Evolutionary conservation across 2,113 vertebrate species (phyloP).

Genomic region (Zingel zingel): DNA sequence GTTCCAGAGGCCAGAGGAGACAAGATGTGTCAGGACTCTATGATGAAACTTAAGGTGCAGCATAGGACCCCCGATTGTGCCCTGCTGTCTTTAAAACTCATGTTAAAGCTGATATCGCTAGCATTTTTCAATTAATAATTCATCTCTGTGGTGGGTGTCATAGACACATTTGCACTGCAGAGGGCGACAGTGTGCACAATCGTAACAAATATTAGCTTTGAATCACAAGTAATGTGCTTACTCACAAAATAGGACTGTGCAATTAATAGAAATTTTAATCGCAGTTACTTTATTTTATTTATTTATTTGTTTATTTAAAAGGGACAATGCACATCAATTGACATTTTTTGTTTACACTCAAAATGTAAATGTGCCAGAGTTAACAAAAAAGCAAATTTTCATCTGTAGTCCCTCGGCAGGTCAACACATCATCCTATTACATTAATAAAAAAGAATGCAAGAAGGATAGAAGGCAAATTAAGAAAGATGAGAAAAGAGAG

Average conservation of each 20-base stretch:
- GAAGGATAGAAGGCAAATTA: no score
- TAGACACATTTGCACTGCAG: background rate
- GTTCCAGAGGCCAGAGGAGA: constrained; percentile 94
- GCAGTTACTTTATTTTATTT: no score
- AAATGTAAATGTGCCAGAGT: no score
- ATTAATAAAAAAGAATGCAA: no score
- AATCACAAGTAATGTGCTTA: background rate
- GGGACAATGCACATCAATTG: no score
- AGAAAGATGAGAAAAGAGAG: no score
- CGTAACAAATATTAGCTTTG: background rate
- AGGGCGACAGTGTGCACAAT: background rate
- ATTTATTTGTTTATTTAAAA: no score
- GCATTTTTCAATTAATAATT: background rate
- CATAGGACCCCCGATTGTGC: background rate
- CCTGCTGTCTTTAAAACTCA: background rate
- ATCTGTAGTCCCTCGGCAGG: no score
- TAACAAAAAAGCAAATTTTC: no score
- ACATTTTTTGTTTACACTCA: no score
- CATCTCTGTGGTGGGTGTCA: background rate
- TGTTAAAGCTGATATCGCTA: background rate
- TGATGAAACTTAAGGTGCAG: constrained; percentile 98
- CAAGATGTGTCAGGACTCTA: constrained; percentile 98
- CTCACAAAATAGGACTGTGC: background rate
- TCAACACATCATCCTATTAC: no score
- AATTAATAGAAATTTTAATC: no score